These are phyloP conservation scores for Chaetops frenatus DNA, from an alignment of 2,113 vertebrate species.

Conservation along the genomic window DNA sequence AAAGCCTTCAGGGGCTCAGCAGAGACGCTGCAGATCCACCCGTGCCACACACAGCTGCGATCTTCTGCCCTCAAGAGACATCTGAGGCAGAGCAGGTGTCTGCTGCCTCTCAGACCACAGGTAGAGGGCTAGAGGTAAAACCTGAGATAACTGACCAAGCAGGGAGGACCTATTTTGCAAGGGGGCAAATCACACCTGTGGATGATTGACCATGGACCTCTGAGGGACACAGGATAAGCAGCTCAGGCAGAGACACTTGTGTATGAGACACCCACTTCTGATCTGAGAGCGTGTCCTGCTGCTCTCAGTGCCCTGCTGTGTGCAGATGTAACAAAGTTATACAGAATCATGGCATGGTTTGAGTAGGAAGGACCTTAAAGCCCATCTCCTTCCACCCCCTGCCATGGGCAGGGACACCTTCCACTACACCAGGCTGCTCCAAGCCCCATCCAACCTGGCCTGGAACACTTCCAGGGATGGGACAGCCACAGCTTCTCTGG, in stretches of 20 bases:
- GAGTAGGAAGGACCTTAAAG: background rate
- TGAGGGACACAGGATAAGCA: rapidly evolving
- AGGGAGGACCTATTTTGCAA: background rate
- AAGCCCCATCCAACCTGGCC: background rate
- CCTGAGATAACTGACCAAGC: background rate
- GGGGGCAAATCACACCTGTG: background rate
- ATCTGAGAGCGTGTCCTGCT: background rate
- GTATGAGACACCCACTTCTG: rapidly evolving
- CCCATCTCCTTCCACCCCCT: background rate
- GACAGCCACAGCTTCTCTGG: background rate
- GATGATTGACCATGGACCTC: background rate
- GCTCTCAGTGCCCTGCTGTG: background rate
- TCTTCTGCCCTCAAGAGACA: rapidly evolving
- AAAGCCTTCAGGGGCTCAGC: background rate
- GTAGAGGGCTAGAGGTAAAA: background rate
- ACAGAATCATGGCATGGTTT: background rate
- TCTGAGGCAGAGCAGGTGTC: rapidly evolving
- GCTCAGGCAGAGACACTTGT: background rate
- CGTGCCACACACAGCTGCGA: background rate
- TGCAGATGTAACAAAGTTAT: rapidly evolving
- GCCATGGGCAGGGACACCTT: background rate
- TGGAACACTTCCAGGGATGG: background rate
- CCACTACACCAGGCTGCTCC: background rate
- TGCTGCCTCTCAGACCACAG: background rate
- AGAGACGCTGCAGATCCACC: background rate